phyloP scores from a whole-genome alignment of 37 sponge, comb jelly and placozoan species.

The Chondrosia reniformis region DNA sequence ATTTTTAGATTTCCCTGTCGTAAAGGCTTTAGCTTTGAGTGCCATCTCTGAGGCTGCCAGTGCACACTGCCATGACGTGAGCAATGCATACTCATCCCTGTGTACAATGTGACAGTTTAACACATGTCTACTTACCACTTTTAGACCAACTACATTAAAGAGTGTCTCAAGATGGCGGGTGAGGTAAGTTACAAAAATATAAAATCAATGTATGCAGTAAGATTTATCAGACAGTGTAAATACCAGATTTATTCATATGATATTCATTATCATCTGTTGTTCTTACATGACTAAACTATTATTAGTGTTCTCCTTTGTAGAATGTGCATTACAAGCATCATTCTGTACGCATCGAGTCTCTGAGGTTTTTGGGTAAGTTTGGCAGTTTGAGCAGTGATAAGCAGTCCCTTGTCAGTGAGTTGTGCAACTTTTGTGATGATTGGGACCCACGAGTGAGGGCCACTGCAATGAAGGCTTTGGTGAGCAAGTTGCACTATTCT shows the following conservation, averaged over 20 bases:
- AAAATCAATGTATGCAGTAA: no score
- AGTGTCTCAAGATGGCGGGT: neutral
- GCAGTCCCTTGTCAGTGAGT: conserved; percentile 17
- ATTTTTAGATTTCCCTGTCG: no score
- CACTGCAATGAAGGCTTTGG: conserved; percentile 60
- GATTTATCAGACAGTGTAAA: neutral
- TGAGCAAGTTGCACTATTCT: no score
- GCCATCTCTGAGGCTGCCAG: no score
- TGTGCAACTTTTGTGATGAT: conserved; percentile 39
- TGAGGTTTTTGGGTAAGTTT: conserved; percentile 64
- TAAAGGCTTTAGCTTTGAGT: no score
- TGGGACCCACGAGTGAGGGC: conserved; percentile 64
- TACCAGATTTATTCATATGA: neutral
- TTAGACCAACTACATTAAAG: neutral
- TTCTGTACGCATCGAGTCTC: conserved; percentile 50
- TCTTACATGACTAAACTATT: neutral
- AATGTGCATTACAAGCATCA: conserved; percentile 33
- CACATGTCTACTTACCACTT: conserved; percentile 1
- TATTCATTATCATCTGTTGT: neutral
- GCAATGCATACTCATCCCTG: neutral
- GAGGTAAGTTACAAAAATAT: neutral
- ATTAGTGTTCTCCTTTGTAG: neutral
- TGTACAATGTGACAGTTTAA: neutral
- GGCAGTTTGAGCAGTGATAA: conserved; percentile 26
- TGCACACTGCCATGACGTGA: neutral